These are phyloP conservation scores for Polia nebulosa DNA, from an alignment of 2,888 invertebrate species.

Conservation along the genomic window DNA sequence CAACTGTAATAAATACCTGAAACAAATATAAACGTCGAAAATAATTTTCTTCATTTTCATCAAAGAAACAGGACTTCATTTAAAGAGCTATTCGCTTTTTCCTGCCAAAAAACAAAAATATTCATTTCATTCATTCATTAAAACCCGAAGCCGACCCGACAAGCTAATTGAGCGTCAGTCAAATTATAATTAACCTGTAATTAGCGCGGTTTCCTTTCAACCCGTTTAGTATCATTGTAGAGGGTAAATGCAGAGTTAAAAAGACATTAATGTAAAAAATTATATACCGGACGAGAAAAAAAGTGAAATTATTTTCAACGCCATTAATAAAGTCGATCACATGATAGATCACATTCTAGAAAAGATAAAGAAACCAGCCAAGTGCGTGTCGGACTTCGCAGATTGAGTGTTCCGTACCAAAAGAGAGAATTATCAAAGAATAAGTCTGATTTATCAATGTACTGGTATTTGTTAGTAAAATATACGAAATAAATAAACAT, in stretches of 20 bases:
- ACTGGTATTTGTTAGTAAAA: too few relatives aligned
- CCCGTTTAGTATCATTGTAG: neutral
- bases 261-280: neutral
- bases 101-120: constrained; percentile 11
- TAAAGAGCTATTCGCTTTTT: neutral
- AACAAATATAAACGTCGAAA: constrained; percentile 2
- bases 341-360: too few relatives aligned
- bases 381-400: too few relatives aligned
- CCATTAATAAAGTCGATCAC: too few relatives aligned
- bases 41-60: neutral
- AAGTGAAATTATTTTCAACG: too few relatives aligned
- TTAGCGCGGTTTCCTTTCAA: constrained; percentile 16
- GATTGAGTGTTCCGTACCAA: too few relatives aligned
- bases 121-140: constrained; percentile 20
- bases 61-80: neutral
- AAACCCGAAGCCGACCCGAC: neutral
- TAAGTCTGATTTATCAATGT: too few relatives aligned
- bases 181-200: constrained; percentile 39
- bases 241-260: neutral
- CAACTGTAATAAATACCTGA: neutral
- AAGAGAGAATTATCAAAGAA: too few relatives aligned
- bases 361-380: too few relatives aligned
- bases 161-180: constrained; percentile 26
- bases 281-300: neutral
- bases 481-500: too few relatives aligned